These are phyloP conservation scores for Phortica magna DNA, from an alignment of 2,888 invertebrate species.

Conservation along the genomic window DNA sequence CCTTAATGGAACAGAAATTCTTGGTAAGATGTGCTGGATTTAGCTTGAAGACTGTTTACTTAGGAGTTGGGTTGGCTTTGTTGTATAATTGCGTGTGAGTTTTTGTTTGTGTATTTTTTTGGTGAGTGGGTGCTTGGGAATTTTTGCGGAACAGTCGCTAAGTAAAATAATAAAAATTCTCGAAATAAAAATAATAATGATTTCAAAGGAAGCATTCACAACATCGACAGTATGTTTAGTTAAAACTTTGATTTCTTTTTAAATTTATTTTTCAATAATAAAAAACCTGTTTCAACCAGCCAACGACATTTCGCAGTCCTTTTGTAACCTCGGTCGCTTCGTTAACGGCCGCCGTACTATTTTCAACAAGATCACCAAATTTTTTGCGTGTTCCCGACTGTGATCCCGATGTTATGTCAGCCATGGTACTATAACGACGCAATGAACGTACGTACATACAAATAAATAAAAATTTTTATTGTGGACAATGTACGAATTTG, in stretches of 20 bases:
- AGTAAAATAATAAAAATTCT: background rate
- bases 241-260: slow-evolving; percentile 18
- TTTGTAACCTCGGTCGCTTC: slow-evolving; percentile 79
- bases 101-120: background rate
- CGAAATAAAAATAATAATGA: background rate
- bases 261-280: slow-evolving; percentile 39
- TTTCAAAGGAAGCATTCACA: background rate
- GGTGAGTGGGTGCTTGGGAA: slow-evolving; percentile 1
- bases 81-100: background rate
- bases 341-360: slow-evolving; percentile 83
- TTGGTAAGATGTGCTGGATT: background rate
- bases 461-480: slow-evolving; percentile 1
- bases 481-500: background rate
- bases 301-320: slow-evolving; percentile 87
- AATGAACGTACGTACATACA: slow-evolving; percentile 10
- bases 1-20: background rate
- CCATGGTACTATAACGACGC: slow-evolving; percentile 55
- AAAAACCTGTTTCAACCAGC: slow-evolving; percentile 88
- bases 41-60: background rate
- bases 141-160: background rate
- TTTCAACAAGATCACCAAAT: slow-evolving; percentile 87
- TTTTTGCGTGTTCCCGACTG: slow-evolving; percentile 83
- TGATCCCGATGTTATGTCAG: slow-evolving; percentile 62
- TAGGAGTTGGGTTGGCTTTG: background rate
- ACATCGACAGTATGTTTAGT: slow-evolving; percentile 12